A percentile compares a stretch with the other conserved stretches of the same genome.
These are phyloP conservation scores for Typhlichthys subterraneus DNA, from an alignment of 2,797 vertebrate genomes.

Conservation along the genomic window DNA sequence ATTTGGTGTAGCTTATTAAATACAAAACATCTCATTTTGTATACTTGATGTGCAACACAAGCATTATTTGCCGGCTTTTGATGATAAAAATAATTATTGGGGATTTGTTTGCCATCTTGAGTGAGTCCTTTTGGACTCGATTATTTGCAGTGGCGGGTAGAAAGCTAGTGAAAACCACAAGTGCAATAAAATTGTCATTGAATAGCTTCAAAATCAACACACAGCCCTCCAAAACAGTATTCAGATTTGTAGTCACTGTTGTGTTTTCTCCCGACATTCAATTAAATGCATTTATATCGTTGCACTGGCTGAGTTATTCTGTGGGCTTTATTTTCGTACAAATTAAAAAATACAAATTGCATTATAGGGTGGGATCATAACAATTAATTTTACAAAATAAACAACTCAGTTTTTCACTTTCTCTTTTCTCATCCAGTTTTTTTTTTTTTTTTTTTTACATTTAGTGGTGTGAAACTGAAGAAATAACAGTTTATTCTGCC, in stretches of 20 bases:
- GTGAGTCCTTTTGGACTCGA: background rate
- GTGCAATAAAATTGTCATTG: constrained; percentile 15
- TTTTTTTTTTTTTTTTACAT: background rate
- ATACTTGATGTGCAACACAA: constrained; percentile 16
- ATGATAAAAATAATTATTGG: constrained; percentile 8
- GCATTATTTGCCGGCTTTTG: constrained; percentile 18
- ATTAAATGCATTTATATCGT: background rate
- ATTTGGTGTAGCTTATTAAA: constrained; percentile 52
- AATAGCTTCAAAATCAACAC: constrained; percentile 15
- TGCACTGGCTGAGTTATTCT: constrained; percentile 3
- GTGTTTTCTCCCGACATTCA: background rate
- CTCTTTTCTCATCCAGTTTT: background rate
- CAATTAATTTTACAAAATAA: background rate
- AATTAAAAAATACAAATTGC: background rate
- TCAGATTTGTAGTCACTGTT: constrained; percentile 14
- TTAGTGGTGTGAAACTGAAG: background rate
- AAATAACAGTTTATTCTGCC: background rate
- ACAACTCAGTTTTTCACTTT: constrained; percentile 2
- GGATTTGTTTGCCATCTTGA: constrained; percentile 15
- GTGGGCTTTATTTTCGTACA: constrained; percentile 16
- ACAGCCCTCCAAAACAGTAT: constrained; percentile 13
- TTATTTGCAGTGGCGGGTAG: constrained; percentile 15
- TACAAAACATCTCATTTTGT: constrained; percentile 31
- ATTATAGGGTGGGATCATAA: background rate
- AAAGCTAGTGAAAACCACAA: constrained; percentile 15